A percentile compares a stretch with the other conserved stretches of the same genome.
Conservation (phyloP, 2,888 invertebrate genomes). For the Sacculina carcini region DNA sequence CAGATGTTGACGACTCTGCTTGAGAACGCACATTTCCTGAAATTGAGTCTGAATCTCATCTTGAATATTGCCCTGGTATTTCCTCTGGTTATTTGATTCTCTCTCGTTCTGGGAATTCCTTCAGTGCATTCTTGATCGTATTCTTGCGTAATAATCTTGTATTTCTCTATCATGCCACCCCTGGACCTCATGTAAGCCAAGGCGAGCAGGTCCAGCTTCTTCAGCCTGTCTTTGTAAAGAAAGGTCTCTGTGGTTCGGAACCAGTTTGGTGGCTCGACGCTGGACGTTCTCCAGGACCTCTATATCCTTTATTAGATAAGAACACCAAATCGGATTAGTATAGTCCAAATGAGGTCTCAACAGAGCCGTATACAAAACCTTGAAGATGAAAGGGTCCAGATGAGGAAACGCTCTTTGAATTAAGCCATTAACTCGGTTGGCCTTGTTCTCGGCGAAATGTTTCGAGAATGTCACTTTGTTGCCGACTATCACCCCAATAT, state of each 20-base stretch:
- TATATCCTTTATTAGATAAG: background rate
- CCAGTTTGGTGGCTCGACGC: background rate
- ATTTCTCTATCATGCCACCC: background rate
- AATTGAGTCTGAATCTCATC: background rate
- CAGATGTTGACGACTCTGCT: background rate
- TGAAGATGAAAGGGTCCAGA: background rate
- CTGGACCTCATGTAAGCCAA: background rate
- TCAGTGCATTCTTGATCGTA: background rate
- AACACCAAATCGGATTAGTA: background rate
- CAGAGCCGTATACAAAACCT: background rate
- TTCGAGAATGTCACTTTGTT: background rate
- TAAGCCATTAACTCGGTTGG: background rate
- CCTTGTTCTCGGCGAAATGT: background rate
- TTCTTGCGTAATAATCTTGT: background rate
- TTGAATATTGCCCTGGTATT: background rate
- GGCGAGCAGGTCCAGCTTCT: background rate
- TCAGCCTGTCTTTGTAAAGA: background rate
- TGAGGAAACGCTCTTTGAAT: background rate
- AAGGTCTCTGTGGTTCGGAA: background rate
- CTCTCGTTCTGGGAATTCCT: background rate
- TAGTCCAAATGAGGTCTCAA: slow-evolving; percentile 3
- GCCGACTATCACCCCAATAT: background rate
- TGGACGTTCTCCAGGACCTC: background rate
- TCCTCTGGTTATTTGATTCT: background rate
- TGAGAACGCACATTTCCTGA: background rate